These are phyloP conservation scores for Protosalanx chinensis DNA, from an alignment of 2,797 vertebrate genomes.

Conservation along the genomic window DNA sequence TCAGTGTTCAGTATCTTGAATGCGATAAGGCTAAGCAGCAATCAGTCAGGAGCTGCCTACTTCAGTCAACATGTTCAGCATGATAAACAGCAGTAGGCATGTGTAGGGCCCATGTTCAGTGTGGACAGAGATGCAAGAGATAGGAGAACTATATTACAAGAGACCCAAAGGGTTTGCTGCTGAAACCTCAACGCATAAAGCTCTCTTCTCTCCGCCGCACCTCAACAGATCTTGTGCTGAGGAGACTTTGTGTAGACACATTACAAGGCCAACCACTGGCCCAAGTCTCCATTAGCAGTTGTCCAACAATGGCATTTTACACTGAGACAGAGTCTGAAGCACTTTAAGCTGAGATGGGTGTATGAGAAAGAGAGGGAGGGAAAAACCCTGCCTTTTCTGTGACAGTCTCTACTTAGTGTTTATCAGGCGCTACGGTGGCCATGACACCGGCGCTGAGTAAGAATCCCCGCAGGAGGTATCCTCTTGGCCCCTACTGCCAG, in stretches of 20 bases:
- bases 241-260: slow-evolving; percentile 47
- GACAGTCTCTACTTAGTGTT: slow-evolving; percentile 82
- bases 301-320: slow-evolving; percentile 63
- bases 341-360: slow-evolving; percentile 34
- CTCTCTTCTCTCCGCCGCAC: slow-evolving; percentile 6
- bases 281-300: slow-evolving; percentile 61
- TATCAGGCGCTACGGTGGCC: slow-evolving; percentile 76
- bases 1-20: too few relatives aligned
- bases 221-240: slow-evolving; percentile 1
- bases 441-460: slow-evolving; percentile 83
- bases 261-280: slow-evolving; percentile 63
- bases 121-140: slow-evolving; percentile 9
- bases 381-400: slow-evolving; percentile 67
- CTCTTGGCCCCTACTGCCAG: slow-evolving; percentile 77
- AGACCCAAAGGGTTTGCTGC: neutral
- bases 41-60: slow-evolving; percentile 36
- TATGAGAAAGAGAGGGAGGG: slow-evolving; percentile 41
- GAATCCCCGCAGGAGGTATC: slow-evolving; percentile 78
- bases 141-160: neutral
- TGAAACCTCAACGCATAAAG: neutral
- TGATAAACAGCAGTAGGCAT: slow-evolving; percentile 13
- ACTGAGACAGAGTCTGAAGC: slow-evolving; percentile 64
- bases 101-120: slow-evolving; percentile 22
- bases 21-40: slow-evolving; percentile 81
- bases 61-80: slow-evolving; percentile 4